These are phyloP conservation scores for Brachynemurus nebulosus DNA, from an alignment of 2,888 invertebrate species.

Conservation along the genomic window DNA sequence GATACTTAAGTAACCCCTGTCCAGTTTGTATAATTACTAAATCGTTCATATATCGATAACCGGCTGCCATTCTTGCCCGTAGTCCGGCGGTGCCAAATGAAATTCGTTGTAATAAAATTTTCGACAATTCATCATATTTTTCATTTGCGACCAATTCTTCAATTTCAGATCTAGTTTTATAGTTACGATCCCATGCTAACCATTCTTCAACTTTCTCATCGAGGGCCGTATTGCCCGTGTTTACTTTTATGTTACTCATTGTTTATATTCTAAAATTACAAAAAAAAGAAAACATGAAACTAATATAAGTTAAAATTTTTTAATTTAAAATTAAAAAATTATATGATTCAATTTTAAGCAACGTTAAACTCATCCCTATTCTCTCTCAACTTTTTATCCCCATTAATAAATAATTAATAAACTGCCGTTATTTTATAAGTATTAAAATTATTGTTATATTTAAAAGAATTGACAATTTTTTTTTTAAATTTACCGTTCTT, in stretches of 20 bases:
- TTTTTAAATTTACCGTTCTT: too few species aligned
- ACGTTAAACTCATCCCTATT: too few species aligned
- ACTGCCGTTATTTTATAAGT: too few species aligned
- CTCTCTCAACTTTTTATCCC: too few species aligned
- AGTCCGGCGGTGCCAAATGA: conserved; percentile 90
- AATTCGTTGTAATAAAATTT: conserved; percentile 54
- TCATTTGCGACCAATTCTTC: conserved; percentile 38
- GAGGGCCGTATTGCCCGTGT: conserved; percentile 38
- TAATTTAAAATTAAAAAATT: too few species aligned
- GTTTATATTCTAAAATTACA: not conserved
- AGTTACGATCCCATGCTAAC: conserved; percentile 64
- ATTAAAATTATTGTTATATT: too few species aligned
- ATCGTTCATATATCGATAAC: conserved; percentile 91
- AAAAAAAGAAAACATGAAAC: not conserved
- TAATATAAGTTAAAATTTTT: not conserved
- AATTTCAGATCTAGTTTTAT: conserved; percentile 48
- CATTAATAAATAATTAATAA: too few species aligned
- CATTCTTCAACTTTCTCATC: conserved; percentile 56
- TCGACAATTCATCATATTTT: conserved; percentile 43
- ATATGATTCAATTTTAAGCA: too few species aligned
- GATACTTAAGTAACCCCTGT: conserved; percentile 73
- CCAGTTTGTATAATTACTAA: conserved; percentile 88
- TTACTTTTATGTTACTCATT: not conserved
- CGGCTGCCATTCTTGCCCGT: conserved; percentile 84
- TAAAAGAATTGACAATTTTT: too few species aligned